Conservation (phyloP, 2,113 vertebrate species). For the Mohoua ochrocephala region DNA sequence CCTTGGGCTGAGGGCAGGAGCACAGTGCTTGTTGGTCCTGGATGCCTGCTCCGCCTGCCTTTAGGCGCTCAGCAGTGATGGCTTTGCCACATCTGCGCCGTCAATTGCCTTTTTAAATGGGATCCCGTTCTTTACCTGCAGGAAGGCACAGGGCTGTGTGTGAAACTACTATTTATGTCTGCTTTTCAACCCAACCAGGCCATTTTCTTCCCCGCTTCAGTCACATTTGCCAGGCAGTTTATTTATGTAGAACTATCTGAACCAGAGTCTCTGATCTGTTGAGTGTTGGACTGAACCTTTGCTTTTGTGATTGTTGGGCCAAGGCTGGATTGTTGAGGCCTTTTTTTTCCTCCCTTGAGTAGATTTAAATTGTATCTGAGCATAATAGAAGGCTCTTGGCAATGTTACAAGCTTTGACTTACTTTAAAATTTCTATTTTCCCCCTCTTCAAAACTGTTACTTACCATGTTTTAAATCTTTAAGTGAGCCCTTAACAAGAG, state of each 20-base stretch:
- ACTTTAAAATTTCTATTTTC: background rate
- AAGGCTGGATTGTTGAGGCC: background rate
- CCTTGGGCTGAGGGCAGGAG: background rate
- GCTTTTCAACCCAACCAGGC: background rate
- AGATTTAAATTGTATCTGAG: background rate
- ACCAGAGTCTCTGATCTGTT: background rate
- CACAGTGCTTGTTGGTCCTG: background rate
- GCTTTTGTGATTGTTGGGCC: background rate
- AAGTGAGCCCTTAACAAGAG: background rate
- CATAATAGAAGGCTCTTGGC: background rate
- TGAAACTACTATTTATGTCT: background rate
- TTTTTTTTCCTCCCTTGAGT: background rate
- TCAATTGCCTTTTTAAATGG: rapidly evolving
- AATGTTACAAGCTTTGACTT: background rate
- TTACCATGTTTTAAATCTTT: background rate
- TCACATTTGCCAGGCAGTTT: rapidly evolving
- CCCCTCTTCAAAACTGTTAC: background rate
- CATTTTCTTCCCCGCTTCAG: background rate
- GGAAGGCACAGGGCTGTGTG: rapidly evolving
- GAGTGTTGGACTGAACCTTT: background rate
- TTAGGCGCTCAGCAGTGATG: rapidly evolving
- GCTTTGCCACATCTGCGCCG: rapidly evolving
- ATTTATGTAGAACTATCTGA: background rate
- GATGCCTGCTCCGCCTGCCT: background rate
- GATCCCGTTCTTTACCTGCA: background rate